Evolutionary conservation across 1,140 invertebrate genomes (phyloP), one percentile per base, ranked within the genome.

Genomic region (Pinna nobilis): DNA sequence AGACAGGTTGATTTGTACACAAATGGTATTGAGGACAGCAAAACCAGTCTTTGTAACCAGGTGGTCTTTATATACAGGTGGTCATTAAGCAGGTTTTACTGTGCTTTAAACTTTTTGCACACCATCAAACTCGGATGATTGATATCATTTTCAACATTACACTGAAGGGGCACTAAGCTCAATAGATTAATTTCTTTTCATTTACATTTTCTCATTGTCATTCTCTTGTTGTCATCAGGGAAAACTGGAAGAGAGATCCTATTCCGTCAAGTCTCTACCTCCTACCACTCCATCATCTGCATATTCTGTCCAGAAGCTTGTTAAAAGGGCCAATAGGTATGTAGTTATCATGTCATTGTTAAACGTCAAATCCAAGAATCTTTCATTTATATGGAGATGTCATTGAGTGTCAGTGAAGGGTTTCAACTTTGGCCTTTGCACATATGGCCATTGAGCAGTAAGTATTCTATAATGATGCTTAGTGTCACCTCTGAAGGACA

Each of bases 261-360:
- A 83, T 57, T 83, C 80, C 18, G 28, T 83, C 18, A 81, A 80
- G 53, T 61, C 76, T 4, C 63, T 78, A 2, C 83, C 83, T 18
- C 82, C 80, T 15, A 50, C 64, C 7, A 18, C 64, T 2, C 49
- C 70, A 1, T 64, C 69, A 11, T 59, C 72, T 6, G 15, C 41
- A 3, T 83, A 85, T 71, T 76, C 77, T 23, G 53, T 85, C 18
- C 67, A 80, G 57, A 81, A 80, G 59, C 50, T 85, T 1, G 75
- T 85, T 39, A 81, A 78, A 44, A 78, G 78, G 65, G 83, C 76
- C 11, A 65, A 66, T 70, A 79, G 81, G 81, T 83, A 47, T 51
- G n/a, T n/a, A n/a, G n/a, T n/a, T n/a, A n/a, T n/a, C n/a, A n/a
- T n/a, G n/a, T n/a, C n/a, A n/a, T n/a, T n/a, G n/a, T n/a, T n/a